phyloP scores from a whole-genome alignment of 2,797 vertebrate genomes.

The Stomatorhinus walkeri region DNA sequence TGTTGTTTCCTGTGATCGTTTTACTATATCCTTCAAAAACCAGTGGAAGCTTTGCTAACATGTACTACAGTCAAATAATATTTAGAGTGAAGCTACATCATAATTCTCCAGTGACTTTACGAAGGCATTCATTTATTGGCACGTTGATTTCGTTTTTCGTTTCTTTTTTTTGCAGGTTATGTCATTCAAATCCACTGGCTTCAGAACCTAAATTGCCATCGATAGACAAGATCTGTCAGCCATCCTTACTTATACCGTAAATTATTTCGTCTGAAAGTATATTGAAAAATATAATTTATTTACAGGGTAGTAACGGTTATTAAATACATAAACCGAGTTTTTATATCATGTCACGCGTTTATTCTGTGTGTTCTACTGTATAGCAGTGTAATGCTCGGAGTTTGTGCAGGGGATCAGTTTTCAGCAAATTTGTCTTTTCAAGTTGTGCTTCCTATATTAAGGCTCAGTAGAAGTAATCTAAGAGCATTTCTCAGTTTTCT shows the following conservation, averaged over 20 bases:
- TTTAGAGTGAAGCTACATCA: not conserved
- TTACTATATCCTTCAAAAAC: not conserved
- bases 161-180: not conserved
- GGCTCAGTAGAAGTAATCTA: not conserved
- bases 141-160: not conserved
- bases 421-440: not conserved
- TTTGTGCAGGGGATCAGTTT: not conserved
- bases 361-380: not conserved
- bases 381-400: not conserved
- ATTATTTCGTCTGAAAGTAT: not conserved
- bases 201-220: not conserved
- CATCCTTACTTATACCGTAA: not conserved
- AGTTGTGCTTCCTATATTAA: not conserved
- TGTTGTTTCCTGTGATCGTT: not conserved
- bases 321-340: not conserved
- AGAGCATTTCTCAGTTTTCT: not conserved
- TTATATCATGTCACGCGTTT: not conserved
- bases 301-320: not conserved
- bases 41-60: not conserved
- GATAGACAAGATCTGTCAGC: not conserved
- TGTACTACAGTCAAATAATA: not conserved
- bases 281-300: not conserved
- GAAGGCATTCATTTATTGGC: not conserved
- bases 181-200: not conserved
- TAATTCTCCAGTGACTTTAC: not conserved